These are phyloP conservation scores for Aix galericulata DNA, from an alignment of 2,113 vertebrate species.

Conservation along the genomic window DNA sequence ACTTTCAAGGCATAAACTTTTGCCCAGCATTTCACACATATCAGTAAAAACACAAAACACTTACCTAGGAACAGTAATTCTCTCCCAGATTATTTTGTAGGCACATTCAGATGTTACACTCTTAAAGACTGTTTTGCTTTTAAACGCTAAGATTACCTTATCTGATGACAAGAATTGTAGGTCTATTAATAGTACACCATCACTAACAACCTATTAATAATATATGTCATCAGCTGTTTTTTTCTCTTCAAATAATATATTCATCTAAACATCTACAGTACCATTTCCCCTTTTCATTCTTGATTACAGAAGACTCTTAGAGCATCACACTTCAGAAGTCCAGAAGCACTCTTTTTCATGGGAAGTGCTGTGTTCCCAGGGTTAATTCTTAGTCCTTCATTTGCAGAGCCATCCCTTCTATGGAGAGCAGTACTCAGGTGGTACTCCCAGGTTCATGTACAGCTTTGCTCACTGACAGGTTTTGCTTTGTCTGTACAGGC, in stretches of 20 bases:
- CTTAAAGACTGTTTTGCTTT: neutral
- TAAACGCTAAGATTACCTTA: neutral
- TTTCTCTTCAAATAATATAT: neutral
- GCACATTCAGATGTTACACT: neutral
- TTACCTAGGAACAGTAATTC: neutral
- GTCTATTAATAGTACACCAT: neutral
- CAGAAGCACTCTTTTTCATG: neutral
- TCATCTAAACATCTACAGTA: neutral
- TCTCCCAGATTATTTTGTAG: neutral
- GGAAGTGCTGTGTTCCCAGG: neutral
- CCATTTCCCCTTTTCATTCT: neutral
- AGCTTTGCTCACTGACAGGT: neutral
- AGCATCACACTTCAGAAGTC: neutral
- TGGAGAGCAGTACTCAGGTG: neutral
- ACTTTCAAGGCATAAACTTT: neutral
- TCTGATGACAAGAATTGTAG: neutral
- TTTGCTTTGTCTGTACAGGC: neutral
- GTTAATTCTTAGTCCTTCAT: neutral
- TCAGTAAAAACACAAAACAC: neutral
- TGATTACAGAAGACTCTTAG: neutral
- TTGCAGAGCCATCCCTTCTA: neutral
- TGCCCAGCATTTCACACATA: neutral
- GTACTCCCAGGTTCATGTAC: neutral
- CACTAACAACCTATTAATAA: neutral
- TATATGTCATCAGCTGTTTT: neutral